Percentiles rank a stretch among this genome's conserved stretches.
Evolutionary conservation across 2,888 invertebrate genomes (phyloP).

Genomic region (Lasioglossum oenotherae): DNA sequence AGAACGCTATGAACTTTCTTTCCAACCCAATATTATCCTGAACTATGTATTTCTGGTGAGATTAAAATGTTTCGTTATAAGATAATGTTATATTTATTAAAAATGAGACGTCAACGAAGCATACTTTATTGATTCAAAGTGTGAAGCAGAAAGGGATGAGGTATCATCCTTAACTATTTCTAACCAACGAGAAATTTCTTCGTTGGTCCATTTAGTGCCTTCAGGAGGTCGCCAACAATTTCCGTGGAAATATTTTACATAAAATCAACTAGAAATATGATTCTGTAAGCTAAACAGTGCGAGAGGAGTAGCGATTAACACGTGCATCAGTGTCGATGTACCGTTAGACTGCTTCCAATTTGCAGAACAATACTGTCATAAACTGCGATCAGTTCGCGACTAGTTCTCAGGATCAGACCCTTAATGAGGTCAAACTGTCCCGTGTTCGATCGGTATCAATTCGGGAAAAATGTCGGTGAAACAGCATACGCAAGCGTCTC

Average conservation of each 20-base stretch:
- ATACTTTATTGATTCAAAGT: background rate
- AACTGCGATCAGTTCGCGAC: background rate
- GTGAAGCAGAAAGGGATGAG: background rate
- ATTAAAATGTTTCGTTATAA: background rate
- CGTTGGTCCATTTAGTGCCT: background rate
- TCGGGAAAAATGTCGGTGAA: background rate
- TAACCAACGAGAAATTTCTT: background rate
- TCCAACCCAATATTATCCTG: too few relatives aligned
- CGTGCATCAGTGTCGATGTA: background rate
- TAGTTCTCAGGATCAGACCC: background rate
- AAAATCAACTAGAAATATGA: background rate
- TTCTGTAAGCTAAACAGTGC: background rate
- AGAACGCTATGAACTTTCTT: too few relatives aligned
- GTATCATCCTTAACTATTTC: background rate
- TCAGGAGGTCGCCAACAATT: background rate
- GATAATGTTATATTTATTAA: background rate
- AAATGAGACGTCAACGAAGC: background rate
- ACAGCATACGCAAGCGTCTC: background rate
- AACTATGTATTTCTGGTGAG: too few relatives aligned
- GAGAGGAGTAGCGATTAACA: background rate
- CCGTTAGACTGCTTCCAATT: background rate
- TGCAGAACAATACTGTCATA: constrained; percentile 11
- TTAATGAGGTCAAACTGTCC: background rate
- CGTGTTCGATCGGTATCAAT: background rate
- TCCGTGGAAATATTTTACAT: background rate